These are phyloP conservation scores for Drosophila arawakana DNA, from an alignment of 1,140 invertebrate species.

Conservation along the genomic window DNA sequence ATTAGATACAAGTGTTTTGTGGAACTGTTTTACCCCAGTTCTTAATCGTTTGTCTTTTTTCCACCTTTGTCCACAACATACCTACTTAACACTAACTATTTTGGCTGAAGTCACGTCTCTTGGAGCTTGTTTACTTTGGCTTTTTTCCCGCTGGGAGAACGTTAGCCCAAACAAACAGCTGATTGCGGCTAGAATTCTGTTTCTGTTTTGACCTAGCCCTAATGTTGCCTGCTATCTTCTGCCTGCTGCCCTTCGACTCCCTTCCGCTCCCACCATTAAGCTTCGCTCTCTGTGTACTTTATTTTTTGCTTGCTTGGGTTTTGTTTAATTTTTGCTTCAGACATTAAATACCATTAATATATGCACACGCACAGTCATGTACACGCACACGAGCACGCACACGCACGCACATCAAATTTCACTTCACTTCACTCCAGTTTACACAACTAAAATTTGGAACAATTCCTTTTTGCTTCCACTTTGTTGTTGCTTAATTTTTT, in stretches of 20 bases:
- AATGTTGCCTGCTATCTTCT: slow-evolving; percentile 19
- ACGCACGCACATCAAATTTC: slow-evolving; percentile 32
- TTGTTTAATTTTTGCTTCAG: slow-evolving; percentile 18
- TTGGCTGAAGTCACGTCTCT: slow-evolving; percentile 26
- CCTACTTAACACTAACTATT: not conserved
- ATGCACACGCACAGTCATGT: slow-evolving; percentile 47
- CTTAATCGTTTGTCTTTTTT: slow-evolving; percentile 7
- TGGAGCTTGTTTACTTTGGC: slow-evolving; percentile 13
- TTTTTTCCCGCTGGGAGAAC: slow-evolving; percentile 13
- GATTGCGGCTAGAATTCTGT: slow-evolving; percentile 15
- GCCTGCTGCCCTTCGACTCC: not conserved
- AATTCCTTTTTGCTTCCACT: slow-evolving; percentile 44
- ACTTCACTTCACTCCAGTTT: slow-evolving; percentile 38
- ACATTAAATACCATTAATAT: slow-evolving; percentile 35
- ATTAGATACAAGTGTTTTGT: slow-evolving; percentile 10
- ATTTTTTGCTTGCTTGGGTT: not conserved
- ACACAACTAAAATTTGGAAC: slow-evolving; percentile 30
- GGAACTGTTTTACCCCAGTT: not conserved
- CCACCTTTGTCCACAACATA: slow-evolving; percentile 6
- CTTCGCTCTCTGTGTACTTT: not conserved
- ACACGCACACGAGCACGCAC: slow-evolving; percentile 22
- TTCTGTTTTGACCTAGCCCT: slow-evolving; percentile 18
- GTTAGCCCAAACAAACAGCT: slow-evolving; percentile 1
- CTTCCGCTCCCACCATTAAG: not conserved
- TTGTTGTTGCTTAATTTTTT: slow-evolving; percentile 18